A percentile compares a stretch with the other conserved stretches of the same genome.
These are phyloP conservation scores for Whitmania pigra DNA, from an alignment of 1,140 invertebrate species.

Conservation along the genomic window DNA sequence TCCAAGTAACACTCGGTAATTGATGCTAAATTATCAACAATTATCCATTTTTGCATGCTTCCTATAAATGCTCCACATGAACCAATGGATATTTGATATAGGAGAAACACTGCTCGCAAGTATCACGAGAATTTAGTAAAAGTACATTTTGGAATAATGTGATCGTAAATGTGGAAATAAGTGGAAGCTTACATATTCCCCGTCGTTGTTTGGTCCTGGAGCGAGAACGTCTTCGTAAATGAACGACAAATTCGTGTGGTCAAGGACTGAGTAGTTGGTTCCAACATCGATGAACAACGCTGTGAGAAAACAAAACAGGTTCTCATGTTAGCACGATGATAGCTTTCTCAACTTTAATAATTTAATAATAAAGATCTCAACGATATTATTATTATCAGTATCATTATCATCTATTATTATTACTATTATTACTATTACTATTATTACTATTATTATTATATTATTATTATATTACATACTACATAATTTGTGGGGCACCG, in stretches of 20 bases:
- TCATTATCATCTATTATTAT: too few species aligned
- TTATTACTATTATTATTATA: too few species aligned
- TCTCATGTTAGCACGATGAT: background rate
- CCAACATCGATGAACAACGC: constrained; percentile 41
- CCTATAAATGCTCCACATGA: too few species aligned
- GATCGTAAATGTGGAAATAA: background rate
- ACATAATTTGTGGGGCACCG: too few species aligned
- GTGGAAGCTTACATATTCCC: constrained; percentile 25
- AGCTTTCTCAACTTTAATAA: background rate
- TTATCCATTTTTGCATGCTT: too few species aligned
- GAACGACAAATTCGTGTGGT: constrained; percentile 37
- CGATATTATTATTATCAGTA: too few species aligned
- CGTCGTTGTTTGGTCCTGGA: constrained; percentile 22
- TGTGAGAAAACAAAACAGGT: constrained; percentile 24
- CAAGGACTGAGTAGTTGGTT: constrained; percentile 37
- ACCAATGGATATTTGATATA: background rate
- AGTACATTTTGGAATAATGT: background rate
- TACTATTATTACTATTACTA: too few species aligned
- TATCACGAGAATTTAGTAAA: background rate
- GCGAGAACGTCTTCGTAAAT: constrained; percentile 40
- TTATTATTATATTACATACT: too few species aligned
- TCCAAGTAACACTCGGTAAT: too few species aligned
- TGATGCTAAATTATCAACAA: too few species aligned
- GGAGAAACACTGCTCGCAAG: background rate
- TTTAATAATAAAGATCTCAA: background rate